A percentile compares a stretch with the other conserved stretches of the same genome.
Conservation (phyloP, 2,797 vertebrate genomes). For the Fratercula arctica region DNA sequence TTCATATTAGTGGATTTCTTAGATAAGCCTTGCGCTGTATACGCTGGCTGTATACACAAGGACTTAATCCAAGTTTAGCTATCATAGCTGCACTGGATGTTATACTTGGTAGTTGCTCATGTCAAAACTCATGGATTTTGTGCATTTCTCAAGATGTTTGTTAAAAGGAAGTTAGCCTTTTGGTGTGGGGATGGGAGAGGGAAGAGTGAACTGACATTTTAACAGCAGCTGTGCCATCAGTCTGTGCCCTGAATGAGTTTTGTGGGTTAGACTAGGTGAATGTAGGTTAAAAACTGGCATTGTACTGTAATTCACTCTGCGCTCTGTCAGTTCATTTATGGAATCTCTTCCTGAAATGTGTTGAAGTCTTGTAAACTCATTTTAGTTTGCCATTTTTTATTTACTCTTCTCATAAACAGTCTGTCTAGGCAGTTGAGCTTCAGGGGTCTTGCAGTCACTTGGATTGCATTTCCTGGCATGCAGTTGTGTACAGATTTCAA, state of each 20-base stretch:
- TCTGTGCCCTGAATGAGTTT: not conserved
- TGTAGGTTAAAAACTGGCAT: not conserved
- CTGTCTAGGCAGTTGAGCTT: not conserved
- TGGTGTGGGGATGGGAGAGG: not conserved
- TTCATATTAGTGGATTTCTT: not conserved
- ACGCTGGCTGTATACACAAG: not conserved
- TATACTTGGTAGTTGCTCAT: not conserved
- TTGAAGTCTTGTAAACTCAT: not conserved
- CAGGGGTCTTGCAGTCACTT: not conserved
- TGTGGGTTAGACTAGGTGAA: not conserved
- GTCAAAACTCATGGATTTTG: not conserved
- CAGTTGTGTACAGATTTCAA: not conserved
- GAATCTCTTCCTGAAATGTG: not conserved
- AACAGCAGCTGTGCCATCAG: not conserved
- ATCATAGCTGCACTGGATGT: not conserved
- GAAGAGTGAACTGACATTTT: not conserved
- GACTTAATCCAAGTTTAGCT: not conserved
- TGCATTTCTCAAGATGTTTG: not conserved
- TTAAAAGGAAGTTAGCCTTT: not conserved
- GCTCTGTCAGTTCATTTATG: not conserved
- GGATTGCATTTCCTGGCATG: not conserved
- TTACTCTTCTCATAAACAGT: not conserved
- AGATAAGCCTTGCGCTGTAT: not conserved
- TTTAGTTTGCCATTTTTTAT: not conserved
- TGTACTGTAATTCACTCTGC: accelerated